These are phyloP conservation scores for Agrochola lota DNA, from an alignment of 2,888 invertebrate species.

Conservation along the genomic window DNA sequence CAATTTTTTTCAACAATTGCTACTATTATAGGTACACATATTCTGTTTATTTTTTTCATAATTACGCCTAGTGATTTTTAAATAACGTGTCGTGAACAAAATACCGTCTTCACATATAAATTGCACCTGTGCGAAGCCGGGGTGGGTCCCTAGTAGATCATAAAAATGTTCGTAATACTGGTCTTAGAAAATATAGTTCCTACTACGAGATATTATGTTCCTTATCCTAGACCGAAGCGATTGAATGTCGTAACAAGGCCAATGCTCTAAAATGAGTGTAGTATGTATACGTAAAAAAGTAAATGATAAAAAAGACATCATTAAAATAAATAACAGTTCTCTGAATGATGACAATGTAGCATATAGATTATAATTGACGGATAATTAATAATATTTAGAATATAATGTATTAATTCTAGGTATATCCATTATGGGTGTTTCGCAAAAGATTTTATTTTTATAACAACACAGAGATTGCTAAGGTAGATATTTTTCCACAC, in stretches of 20 bases:
- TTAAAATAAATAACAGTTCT: neutral
- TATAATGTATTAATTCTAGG: neutral
- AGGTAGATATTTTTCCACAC: neutral
- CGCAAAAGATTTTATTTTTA: neutral
- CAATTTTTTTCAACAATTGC: too few relatives aligned
- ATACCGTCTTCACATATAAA: too few relatives aligned
- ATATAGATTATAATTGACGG: neutral
- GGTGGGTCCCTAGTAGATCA: neutral
- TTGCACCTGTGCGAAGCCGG: too few relatives aligned
- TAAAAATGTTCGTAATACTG: neutral
- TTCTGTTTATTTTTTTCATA: too few relatives aligned
- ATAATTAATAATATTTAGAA: neutral
- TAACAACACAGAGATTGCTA: neutral
- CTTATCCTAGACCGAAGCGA: neutral
- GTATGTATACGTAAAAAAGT: neutral
- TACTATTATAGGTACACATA: too few relatives aligned
- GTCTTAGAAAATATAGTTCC: neutral
- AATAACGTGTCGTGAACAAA: too few relatives aligned
- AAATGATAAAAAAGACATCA: neutral
- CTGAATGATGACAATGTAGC: neutral
- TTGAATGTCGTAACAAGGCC: neutral
- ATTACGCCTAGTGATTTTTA: too few relatives aligned
- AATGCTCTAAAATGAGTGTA: neutral
- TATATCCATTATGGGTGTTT: neutral
- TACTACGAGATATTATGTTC: neutral